Conservation (phyloP, 2,113 vertebrate genomes). For the Narcine bancroftii region DNA sequence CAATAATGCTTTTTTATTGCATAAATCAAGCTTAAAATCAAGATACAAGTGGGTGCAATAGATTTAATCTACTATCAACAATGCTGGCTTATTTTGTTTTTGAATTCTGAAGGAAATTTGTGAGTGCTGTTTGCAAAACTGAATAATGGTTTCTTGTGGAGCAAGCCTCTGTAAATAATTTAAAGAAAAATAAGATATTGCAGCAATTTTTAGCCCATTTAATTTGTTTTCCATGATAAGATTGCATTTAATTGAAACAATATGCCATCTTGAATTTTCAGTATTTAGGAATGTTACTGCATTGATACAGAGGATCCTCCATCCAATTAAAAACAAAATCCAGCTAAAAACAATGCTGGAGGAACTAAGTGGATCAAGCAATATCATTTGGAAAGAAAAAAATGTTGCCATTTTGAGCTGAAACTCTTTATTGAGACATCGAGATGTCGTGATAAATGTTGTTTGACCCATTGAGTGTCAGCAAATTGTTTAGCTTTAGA, state of each 20-base stretch:
- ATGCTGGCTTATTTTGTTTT: not conserved
- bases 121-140: not conserved
- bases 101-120: not conserved
- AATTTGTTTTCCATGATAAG: not conserved
- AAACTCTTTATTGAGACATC: no score
- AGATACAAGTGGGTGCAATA: not conserved
- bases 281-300: not conserved
- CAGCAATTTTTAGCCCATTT: not conserved
- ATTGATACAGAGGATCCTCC: not conserved
- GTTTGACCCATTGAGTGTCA: no score
- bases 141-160: not conserved
- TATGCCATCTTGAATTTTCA: not conserved
- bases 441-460: no score
- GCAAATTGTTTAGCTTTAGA: no score
- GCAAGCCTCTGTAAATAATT: not conserved
- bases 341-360: no score
- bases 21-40: not conserved
- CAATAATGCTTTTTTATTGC: not conserved
- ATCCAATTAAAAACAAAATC: not conserved
- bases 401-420: no score
- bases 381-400: no score
- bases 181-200: not conserved
- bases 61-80: not conserved
- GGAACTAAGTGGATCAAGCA: no score
- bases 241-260: not conserved